phyloP scores from a whole-genome alignment of 1,140 invertebrate genomes.

The Drosophila tsacasi region DNA sequence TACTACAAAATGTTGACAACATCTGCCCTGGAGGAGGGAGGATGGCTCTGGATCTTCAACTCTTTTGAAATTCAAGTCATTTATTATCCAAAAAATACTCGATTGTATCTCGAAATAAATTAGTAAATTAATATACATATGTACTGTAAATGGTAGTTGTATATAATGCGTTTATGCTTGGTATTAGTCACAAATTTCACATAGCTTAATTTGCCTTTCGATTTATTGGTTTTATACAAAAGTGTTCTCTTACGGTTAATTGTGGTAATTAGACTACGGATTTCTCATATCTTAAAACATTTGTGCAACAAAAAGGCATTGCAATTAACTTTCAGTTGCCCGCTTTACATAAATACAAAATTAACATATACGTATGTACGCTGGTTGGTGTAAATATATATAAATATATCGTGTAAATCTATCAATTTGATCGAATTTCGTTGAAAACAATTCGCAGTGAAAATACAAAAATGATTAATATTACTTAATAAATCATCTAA shows the following conservation, averaged over 20 bases:
- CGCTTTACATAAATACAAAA: slow-evolving; percentile 72
- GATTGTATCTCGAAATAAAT: slow-evolving; percentile 70
- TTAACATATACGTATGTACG: slow-evolving; percentile 50
- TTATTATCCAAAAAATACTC: slow-evolving; percentile 81
- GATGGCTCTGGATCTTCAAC: neutral
- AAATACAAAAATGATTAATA: slow-evolving; percentile 52
- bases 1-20: slow-evolving; percentile 57
- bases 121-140: slow-evolving; percentile 63
- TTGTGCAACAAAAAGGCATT: slow-evolving; percentile 82
- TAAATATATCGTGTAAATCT: slow-evolving; percentile 47
- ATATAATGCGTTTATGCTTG: slow-evolving; percentile 66
- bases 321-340: slow-evolving; percentile 62
- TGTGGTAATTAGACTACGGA: slow-evolving; percentile 74
- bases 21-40: slow-evolving; percentile 41
- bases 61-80: slow-evolving; percentile 67
- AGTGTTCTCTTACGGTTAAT: slow-evolving; percentile 65
- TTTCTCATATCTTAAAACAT: slow-evolving; percentile 67
- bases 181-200: slow-evolving; percentile 79
- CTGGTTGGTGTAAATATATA: slow-evolving; percentile 43
- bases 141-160: slow-evolving; percentile 37
- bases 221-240: slow-evolving; percentile 67
- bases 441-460: slow-evolving; percentile 68
- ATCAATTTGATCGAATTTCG: slow-evolving; percentile 69
- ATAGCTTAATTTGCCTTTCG: slow-evolving; percentile 48
- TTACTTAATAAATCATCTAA: slow-evolving; percentile 51